phyloP scores from a whole-genome alignment of 2,113 vertebrate genomes.

The Phainopepla nitens region DNA sequence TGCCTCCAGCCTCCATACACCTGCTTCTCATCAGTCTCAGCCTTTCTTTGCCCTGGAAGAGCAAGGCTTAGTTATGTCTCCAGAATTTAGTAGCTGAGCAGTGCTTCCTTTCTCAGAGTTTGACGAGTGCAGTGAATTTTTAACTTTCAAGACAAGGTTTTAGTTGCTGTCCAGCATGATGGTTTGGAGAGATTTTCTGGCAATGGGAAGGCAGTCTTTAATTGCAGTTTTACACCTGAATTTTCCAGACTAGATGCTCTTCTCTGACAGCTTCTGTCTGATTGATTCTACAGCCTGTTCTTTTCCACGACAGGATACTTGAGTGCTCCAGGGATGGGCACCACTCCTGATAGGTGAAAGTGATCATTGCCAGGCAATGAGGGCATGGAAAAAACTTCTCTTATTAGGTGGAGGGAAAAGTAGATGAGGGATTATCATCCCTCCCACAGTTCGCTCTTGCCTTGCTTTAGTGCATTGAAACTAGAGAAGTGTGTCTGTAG shows the following conservation, averaged over 20 bases:
- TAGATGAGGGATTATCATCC: not conserved
- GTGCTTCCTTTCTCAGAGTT: not conserved
- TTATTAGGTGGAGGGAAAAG: not conserved
- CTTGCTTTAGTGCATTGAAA: not conserved
- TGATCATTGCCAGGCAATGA: accelerated
- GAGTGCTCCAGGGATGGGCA: not conserved
- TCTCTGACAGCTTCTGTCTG: not conserved
- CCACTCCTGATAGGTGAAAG: not conserved
- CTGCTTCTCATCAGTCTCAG: not conserved
- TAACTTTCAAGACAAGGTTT: not conserved
- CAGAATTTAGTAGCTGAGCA: not conserved
- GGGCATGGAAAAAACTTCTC: not conserved
- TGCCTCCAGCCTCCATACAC: not conserved
- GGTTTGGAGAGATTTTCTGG: not conserved
- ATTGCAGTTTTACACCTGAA: not conserved
- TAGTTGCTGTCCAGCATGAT: not conserved
- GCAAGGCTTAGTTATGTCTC: not conserved
- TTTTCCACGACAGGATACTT: not conserved
- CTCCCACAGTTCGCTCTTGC: accelerated
- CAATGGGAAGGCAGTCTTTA: not conserved
- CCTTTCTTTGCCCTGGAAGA: not conserved
- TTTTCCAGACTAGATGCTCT: not conserved
- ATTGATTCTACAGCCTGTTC: not conserved
- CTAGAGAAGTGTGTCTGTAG: not conserved
- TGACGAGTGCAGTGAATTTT: not conserved